Base-by-base conservation (phyloP, 2,888 invertebrate species). In the Perizoma affinitatum region DNA sequence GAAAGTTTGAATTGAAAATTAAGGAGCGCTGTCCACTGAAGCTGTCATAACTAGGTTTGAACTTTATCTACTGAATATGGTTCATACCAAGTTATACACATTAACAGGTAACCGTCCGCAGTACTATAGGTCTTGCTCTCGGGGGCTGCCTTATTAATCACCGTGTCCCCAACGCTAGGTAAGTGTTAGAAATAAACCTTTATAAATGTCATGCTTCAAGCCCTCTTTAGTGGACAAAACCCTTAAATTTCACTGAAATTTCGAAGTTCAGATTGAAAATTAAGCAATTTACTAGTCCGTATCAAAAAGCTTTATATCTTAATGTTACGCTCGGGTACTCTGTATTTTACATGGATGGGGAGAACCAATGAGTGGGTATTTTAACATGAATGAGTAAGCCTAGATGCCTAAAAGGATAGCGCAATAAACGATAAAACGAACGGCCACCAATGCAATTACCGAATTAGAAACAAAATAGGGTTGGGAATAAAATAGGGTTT, bases 401-500 rank as follows among this genome's bases (percentile, higher is more conserved):
- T 48, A 47, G 47, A 41, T 10, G 54, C 45, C 51, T 58, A 51
- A 65, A 65, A 61, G 66, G 61, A 66, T 66, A 62, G 54, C 53
- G 48, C 64, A 47, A 54, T 65, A 64, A 63, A 56, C 57, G 43
- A 59, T 66, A 62, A 59, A 60, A 56, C 60, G 38, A 59, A 61
- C 52, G 49, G 44, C 57, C 35, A 46, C 6, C 55, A 41, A 53
- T 61, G 61, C 66, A 61, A 63, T 66, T 61, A 61, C 63, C 44
- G 59, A 59, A 64, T 64, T 62, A 59, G 60, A 59, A 45, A 63
- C 66, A 61, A 63, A 62, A 64, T 62, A 64, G 58, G 66, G 58
- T 54, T 58, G 45, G 34, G 34, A 10, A 57, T 60, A 59, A 67
- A 61, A 62, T 46, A 53, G 56, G 55, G 56, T 36, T 52, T 47